These are phyloP conservation scores for Lepus timidus DNA, from an alignment of 2,113 vertebrate species.

Conservation along the genomic window DNA sequence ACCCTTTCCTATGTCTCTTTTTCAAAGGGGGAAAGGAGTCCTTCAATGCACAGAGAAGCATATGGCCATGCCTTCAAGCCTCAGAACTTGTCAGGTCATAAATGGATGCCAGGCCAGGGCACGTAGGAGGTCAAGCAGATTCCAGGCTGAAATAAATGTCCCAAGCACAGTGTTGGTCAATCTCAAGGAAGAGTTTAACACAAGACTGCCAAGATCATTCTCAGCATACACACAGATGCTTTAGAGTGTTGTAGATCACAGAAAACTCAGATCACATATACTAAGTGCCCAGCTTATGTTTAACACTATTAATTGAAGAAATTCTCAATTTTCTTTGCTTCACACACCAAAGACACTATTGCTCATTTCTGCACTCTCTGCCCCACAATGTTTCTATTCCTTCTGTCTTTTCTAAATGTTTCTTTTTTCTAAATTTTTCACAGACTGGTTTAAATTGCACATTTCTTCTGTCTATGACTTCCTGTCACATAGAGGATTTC, in stretches of 20 bases:
- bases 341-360: background rate
- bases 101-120: background rate
- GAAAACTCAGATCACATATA: background rate
- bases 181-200: background rate
- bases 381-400: background rate
- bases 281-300: background rate
- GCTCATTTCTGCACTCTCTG: fast-evolving
- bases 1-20: background rate
- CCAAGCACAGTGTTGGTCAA: background rate
- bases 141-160: background rate
- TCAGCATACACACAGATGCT: background rate
- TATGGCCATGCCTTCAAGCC: background rate
- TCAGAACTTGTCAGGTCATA: background rate
- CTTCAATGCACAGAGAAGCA: background rate
- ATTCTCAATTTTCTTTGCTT: background rate
- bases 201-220: background rate
- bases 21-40: background rate
- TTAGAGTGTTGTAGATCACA: background rate
- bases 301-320: background rate
- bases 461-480: background rate
- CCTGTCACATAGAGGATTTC: background rate
- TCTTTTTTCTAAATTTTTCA: background rate
- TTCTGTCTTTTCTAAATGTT: background rate
- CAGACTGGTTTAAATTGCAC: background rate
- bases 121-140: background rate